These are phyloP conservation scores for Leucophenga maculata DNA, from an alignment of 2,888 invertebrate genomes.

Conservation along the genomic window DNA sequence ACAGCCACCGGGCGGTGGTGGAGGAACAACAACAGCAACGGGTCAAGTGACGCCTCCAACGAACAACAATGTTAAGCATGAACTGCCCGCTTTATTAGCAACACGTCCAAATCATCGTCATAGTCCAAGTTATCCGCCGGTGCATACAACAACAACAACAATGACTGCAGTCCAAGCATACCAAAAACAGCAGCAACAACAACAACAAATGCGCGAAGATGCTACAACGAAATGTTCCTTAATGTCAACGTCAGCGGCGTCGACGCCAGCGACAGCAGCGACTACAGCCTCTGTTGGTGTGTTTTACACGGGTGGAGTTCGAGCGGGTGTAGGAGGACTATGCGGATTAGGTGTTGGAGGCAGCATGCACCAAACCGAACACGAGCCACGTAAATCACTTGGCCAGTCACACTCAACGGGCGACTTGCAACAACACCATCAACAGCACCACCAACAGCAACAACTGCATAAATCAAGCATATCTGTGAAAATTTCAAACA, in stretches of 20 bases:
- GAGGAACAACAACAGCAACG: conserved; percentile 6
- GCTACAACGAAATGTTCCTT: conserved; percentile 58
- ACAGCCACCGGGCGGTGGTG: conserved; percentile 46
- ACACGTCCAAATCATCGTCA: conserved; percentile 63
- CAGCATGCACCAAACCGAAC: not conserved
- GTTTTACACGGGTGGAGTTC: conserved; percentile 31
- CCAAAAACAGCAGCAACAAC: conserved; percentile 37
- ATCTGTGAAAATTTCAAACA: conserved; percentile 66
- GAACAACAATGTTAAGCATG: not conserved
- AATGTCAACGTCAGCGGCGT: conserved; percentile 11
- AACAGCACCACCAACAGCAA: conserved; percentile 32
- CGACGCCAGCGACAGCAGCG: too few species aligned
- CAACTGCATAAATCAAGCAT: conserved; percentile 66
- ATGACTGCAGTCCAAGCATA: conserved; percentile 11
- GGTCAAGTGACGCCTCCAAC: conserved; percentile 5
- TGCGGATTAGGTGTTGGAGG: not conserved
- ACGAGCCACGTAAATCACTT: conserved; percentile 27
- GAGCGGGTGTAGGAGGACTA: not conserved
- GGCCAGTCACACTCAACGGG: conserved; percentile 58
- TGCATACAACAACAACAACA: conserved; percentile 55
- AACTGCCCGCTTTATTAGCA: conserved; percentile 12
- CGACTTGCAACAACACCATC: conserved; percentile 48
- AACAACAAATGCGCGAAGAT: conserved; percentile 24
- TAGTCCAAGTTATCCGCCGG: conserved; percentile 69
- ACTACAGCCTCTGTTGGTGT: conserved; percentile 1